Evolutionary conservation across 1,140 invertebrate species (phyloP), one percentile per base, ranked within the genome.

Genomic region (Zaprionus ornatus): DNA sequence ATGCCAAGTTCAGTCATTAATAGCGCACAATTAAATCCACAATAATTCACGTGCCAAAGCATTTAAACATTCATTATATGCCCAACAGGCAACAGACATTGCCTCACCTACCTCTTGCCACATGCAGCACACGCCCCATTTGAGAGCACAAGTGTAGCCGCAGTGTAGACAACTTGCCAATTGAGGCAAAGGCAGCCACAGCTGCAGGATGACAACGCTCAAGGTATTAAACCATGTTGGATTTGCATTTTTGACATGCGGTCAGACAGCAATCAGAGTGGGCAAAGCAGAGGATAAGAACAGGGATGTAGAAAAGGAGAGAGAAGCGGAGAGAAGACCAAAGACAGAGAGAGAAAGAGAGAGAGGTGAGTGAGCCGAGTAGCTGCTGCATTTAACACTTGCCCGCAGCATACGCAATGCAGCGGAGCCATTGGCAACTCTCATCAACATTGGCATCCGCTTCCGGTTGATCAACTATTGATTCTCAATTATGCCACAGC

Each of bases 181-280:
- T 66, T 57, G 37, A 56, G 63, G 32, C 52, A 56, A n/a, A 29
- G 59, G 50, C 56, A 56, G 23, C 21, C 12, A 19, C 66, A 10
- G 27, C 19, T 27, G 37, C 40, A 12, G 62, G n/a, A 62, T 61
- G 66, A 70, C 73, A 62, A 74, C 21, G 67, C 55, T 72, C 45
- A 72, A 86, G 79, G 82, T 71, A 84, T 85, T 81, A 84, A 78
- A 62, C 78, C 81, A 78, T 81, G 79, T 61, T 70, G 82, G 82
- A 84, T 84, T 84, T 84, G 82, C 78, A 84, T 84, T 84, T 80
- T 86, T 82, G 84, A 84, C 78, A 78, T 64, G 69, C 21, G 65
- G 23, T 21, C 19, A 37, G 19, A 10, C 9, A 3, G 54, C 50
- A 54, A 19, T 27, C 57, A 60, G 57, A 10, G 13, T 52, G 17